Conservation (phyloP, 2,888 invertebrate species). For the Phyllotreta striolata region DNA sequence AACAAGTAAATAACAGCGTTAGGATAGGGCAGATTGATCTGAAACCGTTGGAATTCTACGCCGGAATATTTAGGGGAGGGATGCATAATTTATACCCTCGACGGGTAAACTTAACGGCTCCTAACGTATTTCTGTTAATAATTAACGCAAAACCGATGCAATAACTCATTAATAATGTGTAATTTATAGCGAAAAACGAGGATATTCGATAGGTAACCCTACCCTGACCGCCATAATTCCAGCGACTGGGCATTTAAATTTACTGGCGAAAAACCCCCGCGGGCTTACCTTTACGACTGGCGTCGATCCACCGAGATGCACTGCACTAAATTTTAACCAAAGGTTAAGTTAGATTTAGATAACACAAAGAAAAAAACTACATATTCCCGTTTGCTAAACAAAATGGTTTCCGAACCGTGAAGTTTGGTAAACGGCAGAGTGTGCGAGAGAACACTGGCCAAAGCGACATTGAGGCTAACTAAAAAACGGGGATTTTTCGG, state of each 20-base stretch:
- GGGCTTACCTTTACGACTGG: constrained; percentile 45
- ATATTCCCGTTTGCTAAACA: constrained; percentile 59
- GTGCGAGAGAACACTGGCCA: constrained; percentile 50
- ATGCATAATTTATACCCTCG: constrained; percentile 32
- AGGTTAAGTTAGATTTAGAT: constrained; percentile 41
- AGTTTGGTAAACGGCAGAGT: constrained; percentile 55
- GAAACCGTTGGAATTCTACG: constrained; percentile 50
- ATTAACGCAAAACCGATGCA: too few species aligned
- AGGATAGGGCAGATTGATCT: constrained; percentile 29
- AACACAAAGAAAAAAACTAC: constrained; percentile 46
- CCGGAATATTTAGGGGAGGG: constrained; percentile 43
- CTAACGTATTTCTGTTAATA: constrained; percentile 14
- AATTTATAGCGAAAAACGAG: background rate
- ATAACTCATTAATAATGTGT: too few species aligned
- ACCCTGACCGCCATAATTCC: constrained; percentile 29
- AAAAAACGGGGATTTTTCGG: constrained; percentile 43
- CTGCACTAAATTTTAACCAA: constrained; percentile 40
- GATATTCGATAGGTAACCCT: constrained; percentile 14
- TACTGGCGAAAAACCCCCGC: constrained; percentile 33
- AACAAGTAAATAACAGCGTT: background rate
- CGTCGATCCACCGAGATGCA: constrained; percentile 40
- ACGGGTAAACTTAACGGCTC: constrained; percentile 12
- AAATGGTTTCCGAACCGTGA: constrained; percentile 60
- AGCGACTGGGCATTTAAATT: constrained; percentile 33
- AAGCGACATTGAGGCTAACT: constrained; percentile 48